Base-by-base conservation (phyloP, 2,888 invertebrate species). In the Dasysyrphus tricinctus region DNA sequence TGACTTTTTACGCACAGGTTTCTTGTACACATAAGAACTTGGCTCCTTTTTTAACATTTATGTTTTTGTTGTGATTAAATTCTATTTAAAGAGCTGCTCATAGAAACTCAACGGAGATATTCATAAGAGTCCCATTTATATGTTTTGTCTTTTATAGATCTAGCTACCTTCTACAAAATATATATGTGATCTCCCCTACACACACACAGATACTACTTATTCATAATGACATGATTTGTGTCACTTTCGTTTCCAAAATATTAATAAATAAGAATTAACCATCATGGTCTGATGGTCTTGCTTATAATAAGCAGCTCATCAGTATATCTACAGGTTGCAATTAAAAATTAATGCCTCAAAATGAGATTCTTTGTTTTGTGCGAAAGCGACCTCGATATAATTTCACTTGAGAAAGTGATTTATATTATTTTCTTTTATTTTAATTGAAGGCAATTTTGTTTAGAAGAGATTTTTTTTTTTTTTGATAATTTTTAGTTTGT, bases 351-450 rank as follows among this genome's bases (percentile, higher is more conserved):
- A 49, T 16, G 47, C 47, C 12, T 47, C n/a, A 67, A 34, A 65
- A 3, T 49, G 47, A 49, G 49, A 49, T 32, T 47, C 12, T 34
- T 67, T 49, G 34, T 49, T 67, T 49, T 49, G 14, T 39, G 69
- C 34, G 63, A 81, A 77, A 77, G 57, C 49, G 76, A 81, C 76
- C 76, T 67, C 76, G 57, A 77, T 63, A 77, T 63, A 72, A 65
- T 72, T 76, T 81, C 76, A 76, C 72, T 81, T 32, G 57, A 49
- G 77, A 81, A 81, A 76, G 76, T 76, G 81, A 81, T 67, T 67
- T 65, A 32, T 47, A 19, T 67, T 24, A 24, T 24, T 7, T 11
- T 34, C 16, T 49, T 14, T 11, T 29, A n/a, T 9, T 39, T 42
- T 34, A 42, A 24, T 42, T 61, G 39, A 8, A 42, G 32, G 12